These are phyloP conservation scores for Protophormia terraenovae DNA, from an alignment of 2,888 invertebrate species.

Conservation along the genomic window DNA sequence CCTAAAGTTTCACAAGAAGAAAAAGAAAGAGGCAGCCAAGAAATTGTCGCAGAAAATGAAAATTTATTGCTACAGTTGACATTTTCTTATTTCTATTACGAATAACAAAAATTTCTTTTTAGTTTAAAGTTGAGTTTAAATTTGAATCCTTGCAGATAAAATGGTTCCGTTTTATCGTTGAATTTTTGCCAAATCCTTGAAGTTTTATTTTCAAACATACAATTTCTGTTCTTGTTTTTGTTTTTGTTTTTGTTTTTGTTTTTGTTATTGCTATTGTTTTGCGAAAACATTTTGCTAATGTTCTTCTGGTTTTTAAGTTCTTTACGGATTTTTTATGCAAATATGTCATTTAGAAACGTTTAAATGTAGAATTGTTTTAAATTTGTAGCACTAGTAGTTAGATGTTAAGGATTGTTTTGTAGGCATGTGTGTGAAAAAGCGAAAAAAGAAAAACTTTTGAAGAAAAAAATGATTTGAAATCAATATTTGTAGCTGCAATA, in stretches of 20 bases:
- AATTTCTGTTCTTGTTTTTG: neutral
- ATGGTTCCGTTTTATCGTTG: constrained; percentile 68
- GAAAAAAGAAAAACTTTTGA: no score
- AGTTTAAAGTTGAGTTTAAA: constrained; percentile 55
- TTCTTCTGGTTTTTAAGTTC: constrained; percentile 52
- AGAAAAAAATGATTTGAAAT: constrained; percentile 38
- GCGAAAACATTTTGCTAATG: constrained; percentile 46
- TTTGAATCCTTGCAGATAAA: constrained; percentile 69
- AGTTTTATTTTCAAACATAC: constrained; percentile 47
- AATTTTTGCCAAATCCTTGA: constrained; percentile 70
- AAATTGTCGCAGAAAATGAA: constrained; percentile 73
- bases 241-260: constrained; percentile 30
- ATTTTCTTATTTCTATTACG: constrained; percentile 64
- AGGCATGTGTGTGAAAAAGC: neutral
- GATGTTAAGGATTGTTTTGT: constrained; percentile 24
- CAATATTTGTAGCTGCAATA: constrained; percentile 35
- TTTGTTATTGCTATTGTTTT: constrained; percentile 19
- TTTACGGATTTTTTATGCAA: constrained; percentile 66
- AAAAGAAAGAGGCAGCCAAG: constrained; percentile 74
- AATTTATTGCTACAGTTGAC: constrained; percentile 65
- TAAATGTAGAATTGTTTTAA: neutral
- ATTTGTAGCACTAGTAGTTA: neutral
- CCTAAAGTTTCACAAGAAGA: constrained; percentile 68
- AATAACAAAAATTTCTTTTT: constrained; percentile 40
- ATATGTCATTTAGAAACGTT: constrained; percentile 49